Evolutionary conservation across 37 sponge, comb jelly and placozoan species (phyloP), one percentile per base, ranked within the genome.

Genomic region (Crambe crambe): DNA sequence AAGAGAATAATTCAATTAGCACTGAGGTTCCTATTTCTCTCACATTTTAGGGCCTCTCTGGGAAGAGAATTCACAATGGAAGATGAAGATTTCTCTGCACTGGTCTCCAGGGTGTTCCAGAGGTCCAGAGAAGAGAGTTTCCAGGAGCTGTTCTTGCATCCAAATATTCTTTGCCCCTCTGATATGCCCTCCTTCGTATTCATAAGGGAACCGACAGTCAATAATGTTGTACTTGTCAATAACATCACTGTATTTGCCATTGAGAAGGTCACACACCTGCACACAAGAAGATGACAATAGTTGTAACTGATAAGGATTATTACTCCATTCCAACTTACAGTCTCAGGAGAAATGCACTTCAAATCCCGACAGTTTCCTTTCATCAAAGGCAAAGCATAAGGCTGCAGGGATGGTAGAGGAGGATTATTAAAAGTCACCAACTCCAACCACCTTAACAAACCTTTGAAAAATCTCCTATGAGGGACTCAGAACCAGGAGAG

Each of bases 31-130:
- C 17, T 60, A 21, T 60, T 60, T 60, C 4, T 68, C 18, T 38
- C 61, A 95, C 96, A 95, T 84, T 47, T 72, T 65, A 1, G 99
- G 99, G 0, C 92, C 99, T 56, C 99, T 71, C 75, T 95, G 87
- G 37, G 94, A 91, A 0, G 96, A 95, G 56, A 98, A 98, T 43
- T 98, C 99, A 47, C 99, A 98, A 71, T 98, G 96, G 42, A 98
- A 98, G 32, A 98, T 84, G 26, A 89, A 56, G 32, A 95, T 84
- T 23, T 42, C 40, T 37, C 92, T 77, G 8, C 51, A 9, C 2
- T 70, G 35, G 1, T 29, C 57, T 41, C 76, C 42, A 32, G 44
- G 56, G 31, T 72, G 73, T 23, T 79, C 43, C 9, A 56, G 15
- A 6, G 85, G 87, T 18, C 60, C 37, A 10, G 26, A 57, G 63